Percentiles rank a stretch among this genome's conserved stretches.
phyloP scores from a whole-genome alignment of 2,888 invertebrate genomes.

The Drosophila paracracens region DNA sequence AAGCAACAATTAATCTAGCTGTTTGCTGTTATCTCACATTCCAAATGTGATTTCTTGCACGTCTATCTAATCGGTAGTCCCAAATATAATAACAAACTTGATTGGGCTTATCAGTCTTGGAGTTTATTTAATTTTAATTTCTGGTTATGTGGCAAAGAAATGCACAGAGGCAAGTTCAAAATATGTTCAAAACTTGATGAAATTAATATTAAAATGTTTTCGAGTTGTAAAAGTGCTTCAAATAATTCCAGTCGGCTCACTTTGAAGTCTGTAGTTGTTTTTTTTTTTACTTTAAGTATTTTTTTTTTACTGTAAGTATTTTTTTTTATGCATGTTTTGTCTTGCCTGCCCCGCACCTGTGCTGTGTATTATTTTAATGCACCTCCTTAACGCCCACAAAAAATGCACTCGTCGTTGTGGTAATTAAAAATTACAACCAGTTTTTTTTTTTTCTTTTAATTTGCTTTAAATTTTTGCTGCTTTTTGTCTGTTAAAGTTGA shows the following conservation, averaged over 20 bases:
- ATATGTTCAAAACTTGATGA: neutral
- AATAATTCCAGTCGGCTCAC: neutral
- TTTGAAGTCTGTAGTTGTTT: neutral
- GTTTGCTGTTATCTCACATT: slow-evolving; percentile 13
- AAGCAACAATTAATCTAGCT: neutral
- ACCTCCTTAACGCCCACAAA: slow-evolving; percentile 59
- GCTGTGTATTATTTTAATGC: slow-evolving; percentile 8
- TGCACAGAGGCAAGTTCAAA: neutral
- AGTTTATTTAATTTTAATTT: neutral
- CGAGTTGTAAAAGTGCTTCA: neutral
- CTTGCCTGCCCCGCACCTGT: neutral
- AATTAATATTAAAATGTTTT: neutral
- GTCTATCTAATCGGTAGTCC: slow-evolving; percentile 34
- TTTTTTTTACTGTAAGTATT: neutral
- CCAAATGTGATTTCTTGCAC: slow-evolving; percentile 14
- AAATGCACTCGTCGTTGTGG: slow-evolving; percentile 30
- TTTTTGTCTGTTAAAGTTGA: slow-evolving; percentile 15
- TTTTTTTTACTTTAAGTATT: neutral
- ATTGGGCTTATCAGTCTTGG: slow-evolving; percentile 16
- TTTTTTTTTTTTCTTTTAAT: slow-evolving; percentile 4
- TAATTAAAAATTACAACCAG: slow-evolving; percentile 64
- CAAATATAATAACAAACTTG: slow-evolving; percentile 1
- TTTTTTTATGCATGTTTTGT: neutral
- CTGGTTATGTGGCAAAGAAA: neutral
- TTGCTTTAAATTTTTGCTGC: slow-evolving; percentile 1